A percentile compares a stretch with the other conserved stretches of the same genome.
Conservation (phyloP, 2,797 vertebrate genomes). For the Myotis planiceps region DNA sequence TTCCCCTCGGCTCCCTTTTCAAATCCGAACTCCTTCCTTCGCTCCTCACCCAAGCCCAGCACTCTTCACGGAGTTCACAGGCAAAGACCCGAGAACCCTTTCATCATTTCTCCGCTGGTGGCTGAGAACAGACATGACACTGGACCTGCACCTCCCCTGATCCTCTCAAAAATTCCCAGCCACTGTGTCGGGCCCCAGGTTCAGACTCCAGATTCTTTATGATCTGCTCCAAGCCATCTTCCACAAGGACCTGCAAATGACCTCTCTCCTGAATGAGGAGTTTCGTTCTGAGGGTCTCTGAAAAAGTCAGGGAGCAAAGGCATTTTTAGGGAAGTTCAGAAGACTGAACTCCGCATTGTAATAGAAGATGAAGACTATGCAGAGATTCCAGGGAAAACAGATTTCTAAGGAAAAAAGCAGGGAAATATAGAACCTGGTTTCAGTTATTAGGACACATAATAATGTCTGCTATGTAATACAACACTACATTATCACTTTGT, state of each 20-base stretch:
- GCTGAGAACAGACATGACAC: conserved; percentile 68
- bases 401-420: not conserved
- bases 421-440: conserved; percentile 24
- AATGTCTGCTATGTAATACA: not conserved
- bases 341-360: not conserved
- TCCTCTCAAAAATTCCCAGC: conserved; percentile 40
- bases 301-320: not conserved
- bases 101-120: conserved; percentile 88
- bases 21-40: conserved; percentile 35
- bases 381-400: not conserved
- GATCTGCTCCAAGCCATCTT: conserved; percentile 59
- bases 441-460: not conserved
- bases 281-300: conserved; percentile 21
- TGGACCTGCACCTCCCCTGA: conserved; percentile 63
- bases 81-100: conserved; percentile 83
- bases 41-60: conserved; percentile 45
- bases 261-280: not conserved
- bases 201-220: conserved; percentile 35
- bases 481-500: not conserved
- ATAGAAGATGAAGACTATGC: not conserved
- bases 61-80: conserved; percentile 68
- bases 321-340: conserved; percentile 3
- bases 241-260: conserved; percentile 23
- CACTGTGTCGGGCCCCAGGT: not conserved
- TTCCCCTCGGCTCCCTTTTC: conserved; percentile 58